These are phyloP conservation scores for Neodiprion fabricii DNA, from an alignment of 1,140 invertebrate genomes.

Conservation along the genomic window DNA sequence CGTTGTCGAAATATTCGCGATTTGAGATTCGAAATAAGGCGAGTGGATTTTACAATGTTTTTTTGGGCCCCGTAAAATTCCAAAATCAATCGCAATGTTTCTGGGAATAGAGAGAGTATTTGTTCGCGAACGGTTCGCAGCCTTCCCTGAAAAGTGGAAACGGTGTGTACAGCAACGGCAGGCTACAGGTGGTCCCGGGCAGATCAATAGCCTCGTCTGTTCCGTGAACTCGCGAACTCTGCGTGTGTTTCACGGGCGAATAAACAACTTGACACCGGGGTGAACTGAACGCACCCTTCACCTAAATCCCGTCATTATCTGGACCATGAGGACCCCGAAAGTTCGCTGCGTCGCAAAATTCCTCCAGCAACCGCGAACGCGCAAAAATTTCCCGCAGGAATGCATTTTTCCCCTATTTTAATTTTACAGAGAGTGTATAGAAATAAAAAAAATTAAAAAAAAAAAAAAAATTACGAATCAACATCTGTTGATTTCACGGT, in stretches of 20 bases:
- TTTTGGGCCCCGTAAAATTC: too few species aligned
- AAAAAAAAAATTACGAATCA: too few species aligned
- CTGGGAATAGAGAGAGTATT: too few species aligned
- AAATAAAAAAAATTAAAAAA: too few species aligned
- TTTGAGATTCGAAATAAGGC: too few species aligned
- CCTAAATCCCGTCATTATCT: neutral
- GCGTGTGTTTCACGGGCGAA: slow-evolving; percentile 4
- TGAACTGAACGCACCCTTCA: neutral
- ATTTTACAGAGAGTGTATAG: too few species aligned
- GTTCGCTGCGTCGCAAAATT: neutral
- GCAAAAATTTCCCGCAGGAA: neutral
- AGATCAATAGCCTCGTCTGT: slow-evolving; percentile 7
- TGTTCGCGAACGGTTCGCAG: neutral
- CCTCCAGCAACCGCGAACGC: neutral
- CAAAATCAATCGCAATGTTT: too few species aligned
- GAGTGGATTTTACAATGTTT: too few species aligned
- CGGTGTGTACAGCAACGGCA: neutral
- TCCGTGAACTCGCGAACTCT: slow-evolving; percentile 3
- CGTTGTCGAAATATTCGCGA: too few species aligned
- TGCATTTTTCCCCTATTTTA: too few species aligned
- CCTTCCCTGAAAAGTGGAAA: neutral
- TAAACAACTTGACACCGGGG: neutral
- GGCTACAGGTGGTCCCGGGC: slow-evolving; percentile 6
- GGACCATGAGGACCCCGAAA: neutral
- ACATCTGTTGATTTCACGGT: too few species aligned